Base-by-base conservation (phyloP, 1,140 invertebrate genomes). In the Campoletis sonorensis region DNA sequence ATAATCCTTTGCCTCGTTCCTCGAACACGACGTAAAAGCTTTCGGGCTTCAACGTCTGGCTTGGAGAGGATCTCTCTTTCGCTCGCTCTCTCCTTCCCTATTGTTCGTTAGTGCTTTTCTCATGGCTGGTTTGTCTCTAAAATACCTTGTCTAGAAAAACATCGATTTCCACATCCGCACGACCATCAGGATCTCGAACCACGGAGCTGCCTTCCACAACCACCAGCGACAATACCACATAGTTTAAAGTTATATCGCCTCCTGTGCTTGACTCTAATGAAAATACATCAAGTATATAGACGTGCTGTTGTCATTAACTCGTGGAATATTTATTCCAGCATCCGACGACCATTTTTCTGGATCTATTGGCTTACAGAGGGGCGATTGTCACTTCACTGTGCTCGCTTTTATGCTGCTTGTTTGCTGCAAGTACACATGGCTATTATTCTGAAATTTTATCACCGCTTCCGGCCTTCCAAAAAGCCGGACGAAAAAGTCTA, bases 21-120 rank as follows among this genome's bases (percentile, higher is more conserved):
- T 78, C n/a, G 73, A 77, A 77, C 51, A 37, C 76, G 76, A 64
- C 76, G 76, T 78, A 78, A 78, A 78, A 78, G 76, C 76, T 78
- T 78, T 78, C 76, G 58, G 45, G 76, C 76, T 67, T 78, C 76
- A 78, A 64, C 61, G 76, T 78, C 76, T 61, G 58, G 61, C 13
- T 54, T 77, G 30, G 15, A 30, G 76, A 78, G 58, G 51, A 27
- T 27, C 54, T 18, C 49, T 49, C 37, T 45, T 16, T 18, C 49
- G 4, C 72, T 75, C 49, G 33, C 27, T 54, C 54, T 77, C 73
- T 21, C 73, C 40, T 30, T 16, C n/a, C 33, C 51, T 64, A 54
- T 54, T 54, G 54, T 77, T 78, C 76, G 61, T 67, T 67, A 30
- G 73, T 16, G 51, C 54, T 77, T 77, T 54, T 45, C 58, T 64